Evolutionary conservation across 92 coral and sea anemone genomes (phyloP).

Genomic region (Epizoanthus illoricatus): DNA sequence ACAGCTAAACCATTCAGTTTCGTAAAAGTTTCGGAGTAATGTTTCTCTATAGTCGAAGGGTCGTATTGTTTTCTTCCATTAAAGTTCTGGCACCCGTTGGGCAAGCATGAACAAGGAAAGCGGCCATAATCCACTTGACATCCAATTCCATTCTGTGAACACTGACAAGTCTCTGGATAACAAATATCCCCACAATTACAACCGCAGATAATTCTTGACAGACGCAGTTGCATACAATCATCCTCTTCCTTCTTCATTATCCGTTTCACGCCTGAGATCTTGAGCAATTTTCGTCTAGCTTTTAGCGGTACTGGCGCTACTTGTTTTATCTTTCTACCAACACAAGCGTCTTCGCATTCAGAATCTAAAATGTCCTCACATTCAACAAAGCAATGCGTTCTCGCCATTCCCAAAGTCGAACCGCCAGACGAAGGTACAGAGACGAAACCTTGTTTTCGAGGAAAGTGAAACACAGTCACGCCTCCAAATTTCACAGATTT

Average conservation of each 20-base stretch:
- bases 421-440: slow-evolving; percentile 97
- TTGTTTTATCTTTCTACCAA: slow-evolving; percentile 43
- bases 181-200: slow-evolving; percentile 92
- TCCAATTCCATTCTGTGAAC: slow-evolving; percentile 89
- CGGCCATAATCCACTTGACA: slow-evolving; percentile 98
- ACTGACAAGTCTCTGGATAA: slow-evolving; percentile 89
- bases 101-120: slow-evolving; percentile 93
- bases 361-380: slow-evolving; percentile 42
- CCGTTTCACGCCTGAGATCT: slow-evolving; percentile 83
- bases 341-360: slow-evolving; percentile 33
- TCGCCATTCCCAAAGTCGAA: slow-evolving; percentile 91
- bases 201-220: slow-evolving; percentile 91
- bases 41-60: slow-evolving; percentile 71
- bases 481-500: slow-evolving; percentile 82
- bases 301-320: slow-evolving; percentile 80
- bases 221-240: slow-evolving; percentile 81
- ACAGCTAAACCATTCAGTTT: slow-evolving; percentile 61
- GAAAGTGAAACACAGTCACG: slow-evolving; percentile 82
- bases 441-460: slow-evolving; percentile 88
- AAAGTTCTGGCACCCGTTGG: slow-evolving; percentile 77
- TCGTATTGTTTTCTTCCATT: slow-evolving; percentile 91
- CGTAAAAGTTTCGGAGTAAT: slow-evolving; percentile 85
- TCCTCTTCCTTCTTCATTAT: slow-evolving; percentile 79
- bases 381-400: slow-evolving; percentile 76
- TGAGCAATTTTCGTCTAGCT: slow-evolving; percentile 69